Conservation (phyloP, 1,140 invertebrate species). For the Trichonephila inaurata region DNA sequence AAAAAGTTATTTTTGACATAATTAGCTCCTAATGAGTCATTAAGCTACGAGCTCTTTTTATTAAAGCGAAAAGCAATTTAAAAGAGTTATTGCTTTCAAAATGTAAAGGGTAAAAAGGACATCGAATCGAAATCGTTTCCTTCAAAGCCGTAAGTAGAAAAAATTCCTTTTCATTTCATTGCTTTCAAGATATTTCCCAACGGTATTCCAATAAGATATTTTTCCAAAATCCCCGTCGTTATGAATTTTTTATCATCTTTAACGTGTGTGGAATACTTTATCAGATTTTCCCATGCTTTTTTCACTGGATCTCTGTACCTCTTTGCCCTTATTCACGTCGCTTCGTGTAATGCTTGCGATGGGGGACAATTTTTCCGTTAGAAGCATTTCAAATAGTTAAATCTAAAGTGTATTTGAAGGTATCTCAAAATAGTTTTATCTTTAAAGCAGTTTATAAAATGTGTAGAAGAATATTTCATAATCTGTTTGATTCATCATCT, state of each 20-base stretch:
- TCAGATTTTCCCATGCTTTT: not conserved
- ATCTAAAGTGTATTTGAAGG: too few relatives aligned
- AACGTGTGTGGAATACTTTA: slow-evolving; percentile 18
- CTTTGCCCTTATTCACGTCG: not conserved
- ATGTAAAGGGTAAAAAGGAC: not conserved
- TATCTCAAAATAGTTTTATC: too few relatives aligned
- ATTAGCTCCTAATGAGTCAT: too few relatives aligned
- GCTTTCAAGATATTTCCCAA: not conserved
- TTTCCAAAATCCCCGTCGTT: not conserved
- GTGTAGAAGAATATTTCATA: too few relatives aligned
- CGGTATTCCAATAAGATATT: slow-evolving; percentile 2
- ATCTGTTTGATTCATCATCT: too few relatives aligned
- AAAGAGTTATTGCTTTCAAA: not conserved
- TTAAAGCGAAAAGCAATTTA: too few relatives aligned
- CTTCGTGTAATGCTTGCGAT: not conserved
- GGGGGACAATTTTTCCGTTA: not conserved
- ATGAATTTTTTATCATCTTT: not conserved
- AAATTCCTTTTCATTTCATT: not conserved
- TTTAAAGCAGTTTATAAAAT: too few relatives aligned
- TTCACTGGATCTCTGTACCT: too few relatives aligned
- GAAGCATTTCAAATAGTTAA: not conserved
- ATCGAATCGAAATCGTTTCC: not conserved
- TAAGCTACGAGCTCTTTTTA: too few relatives aligned
- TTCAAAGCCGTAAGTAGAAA: not conserved
- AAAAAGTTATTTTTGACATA: too few relatives aligned